phyloP scores from a whole-genome alignment of 1,140 invertebrate genomes.

The Nautilus pompilius region DNA sequence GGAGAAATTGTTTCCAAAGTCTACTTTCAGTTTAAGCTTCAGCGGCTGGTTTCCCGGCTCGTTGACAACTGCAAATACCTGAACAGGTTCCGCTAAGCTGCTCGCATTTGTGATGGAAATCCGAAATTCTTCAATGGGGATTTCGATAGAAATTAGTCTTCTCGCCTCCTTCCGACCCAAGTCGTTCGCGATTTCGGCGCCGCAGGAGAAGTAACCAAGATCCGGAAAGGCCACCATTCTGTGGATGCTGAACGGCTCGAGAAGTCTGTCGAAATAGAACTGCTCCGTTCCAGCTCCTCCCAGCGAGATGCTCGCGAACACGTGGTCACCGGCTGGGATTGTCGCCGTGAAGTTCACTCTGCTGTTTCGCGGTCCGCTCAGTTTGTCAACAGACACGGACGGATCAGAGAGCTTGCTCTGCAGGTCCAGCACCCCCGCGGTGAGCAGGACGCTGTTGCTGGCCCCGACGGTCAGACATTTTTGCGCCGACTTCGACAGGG shows the following conservation, averaged over 20 bases:
- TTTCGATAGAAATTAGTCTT: conserved; percentile 41
- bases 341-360: conserved; percentile 31
- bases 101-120: conserved; percentile 16
- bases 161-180: conserved; percentile 17
- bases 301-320: conserved; percentile 34
- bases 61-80: conserved; percentile 23
- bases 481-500: too few species aligned
- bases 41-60: conserved; percentile 26
- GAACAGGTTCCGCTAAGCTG: conserved; percentile 20
- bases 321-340: conserved; percentile 29
- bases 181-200: conserved; percentile 36
- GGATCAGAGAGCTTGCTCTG: conserved; percentile 19
- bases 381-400: conserved; percentile 14
- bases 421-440: too few species aligned
- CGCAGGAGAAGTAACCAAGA: conserved; percentile 38
- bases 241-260: conserved; percentile 8
- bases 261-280: conserved; percentile 29
- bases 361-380: conserved; percentile 27
- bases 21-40: conserved; percentile 27
- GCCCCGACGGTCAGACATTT: too few species aligned
- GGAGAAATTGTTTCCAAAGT: too few species aligned
- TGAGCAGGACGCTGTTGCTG: too few species aligned
- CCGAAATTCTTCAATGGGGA: too few species aligned
- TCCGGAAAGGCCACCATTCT: conserved; percentile 23
- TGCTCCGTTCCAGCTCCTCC: conserved; percentile 24